These are phyloP conservation scores for Nephrotoma guestfalica DNA, from an alignment of 2,888 invertebrate genomes.

Conservation along the genomic window DNA sequence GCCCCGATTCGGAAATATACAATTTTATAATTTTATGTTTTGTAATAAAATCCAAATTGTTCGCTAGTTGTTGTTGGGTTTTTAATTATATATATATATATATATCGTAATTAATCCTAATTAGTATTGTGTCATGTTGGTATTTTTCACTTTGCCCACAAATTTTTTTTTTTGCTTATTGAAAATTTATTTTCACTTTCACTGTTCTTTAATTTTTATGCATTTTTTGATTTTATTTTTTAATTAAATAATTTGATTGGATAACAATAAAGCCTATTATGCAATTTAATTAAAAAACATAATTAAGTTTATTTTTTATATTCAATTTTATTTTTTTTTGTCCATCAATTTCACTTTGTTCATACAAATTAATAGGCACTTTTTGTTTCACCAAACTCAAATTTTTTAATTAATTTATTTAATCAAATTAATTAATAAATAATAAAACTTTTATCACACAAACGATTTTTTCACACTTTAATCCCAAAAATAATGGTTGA, in stretches of 20 bases:
- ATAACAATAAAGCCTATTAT: background rate
- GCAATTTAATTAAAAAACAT: background rate
- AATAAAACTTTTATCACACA: background rate
- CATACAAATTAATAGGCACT: background rate
- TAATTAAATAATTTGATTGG: background rate
- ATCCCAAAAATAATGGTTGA: background rate
- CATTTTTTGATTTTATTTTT: background rate
- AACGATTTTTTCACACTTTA: background rate
- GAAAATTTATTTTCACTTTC: background rate
- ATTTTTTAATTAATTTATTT: background rate
- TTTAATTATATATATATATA: background rate
- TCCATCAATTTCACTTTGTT: background rate
- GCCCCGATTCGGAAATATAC: conserved; percentile 10
- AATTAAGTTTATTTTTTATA: background rate
- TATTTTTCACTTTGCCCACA: background rate
- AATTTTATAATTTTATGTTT: background rate
- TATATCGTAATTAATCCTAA: background rate
- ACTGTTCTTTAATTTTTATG: background rate
- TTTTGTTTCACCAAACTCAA: background rate
- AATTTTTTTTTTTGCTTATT: background rate
- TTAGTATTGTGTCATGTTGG: background rate
- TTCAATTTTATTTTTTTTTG: background rate
- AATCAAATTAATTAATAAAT: background rate
- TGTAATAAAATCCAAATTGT: background rate
- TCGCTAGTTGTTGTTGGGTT: background rate